Conservation (phyloP, 2,888 invertebrate genomes). For the Deilephila porcellus region DNA sequence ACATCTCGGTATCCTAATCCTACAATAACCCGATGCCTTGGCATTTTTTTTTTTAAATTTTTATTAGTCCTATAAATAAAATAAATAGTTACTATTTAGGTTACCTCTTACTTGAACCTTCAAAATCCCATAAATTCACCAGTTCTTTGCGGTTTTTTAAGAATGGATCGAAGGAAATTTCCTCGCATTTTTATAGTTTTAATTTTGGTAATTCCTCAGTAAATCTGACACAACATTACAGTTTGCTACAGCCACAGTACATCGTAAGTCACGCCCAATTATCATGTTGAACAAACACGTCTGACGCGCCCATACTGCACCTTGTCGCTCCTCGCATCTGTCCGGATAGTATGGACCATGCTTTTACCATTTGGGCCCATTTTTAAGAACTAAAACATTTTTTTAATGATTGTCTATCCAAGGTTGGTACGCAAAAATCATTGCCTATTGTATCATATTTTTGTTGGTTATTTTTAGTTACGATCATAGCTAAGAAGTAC, state of each 20-base stretch:
- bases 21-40: not conserved
- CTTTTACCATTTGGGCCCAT: not conserved
- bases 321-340: constrained; percentile 14
- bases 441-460: too few relatives aligned
- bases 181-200: not conserved
- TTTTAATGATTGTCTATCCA: too few relatives aligned
- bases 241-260: constrained; percentile 1
- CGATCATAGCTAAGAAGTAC: too few relatives aligned
- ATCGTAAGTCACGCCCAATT: constrained; percentile 28
- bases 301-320: constrained; percentile 9
- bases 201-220: not conserved
- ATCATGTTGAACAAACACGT: constrained; percentile 23
- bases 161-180: not conserved
- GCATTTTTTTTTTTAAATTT: not conserved
- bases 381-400: not conserved
- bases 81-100: too few relatives aligned
- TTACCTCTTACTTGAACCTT: too few relatives aligned
- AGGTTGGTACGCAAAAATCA: too few relatives aligned
- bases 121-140: too few relatives aligned
- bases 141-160: not conserved
- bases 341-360: not conserved
- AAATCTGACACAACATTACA: not conserved
- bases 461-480: too few relatives aligned
- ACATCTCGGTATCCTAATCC: not conserved
- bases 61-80: too few relatives aligned